These are phyloP conservation scores for Condylostylus longicornis DNA, from an alignment of 1,140 invertebrate species.

Conservation along the genomic window DNA sequence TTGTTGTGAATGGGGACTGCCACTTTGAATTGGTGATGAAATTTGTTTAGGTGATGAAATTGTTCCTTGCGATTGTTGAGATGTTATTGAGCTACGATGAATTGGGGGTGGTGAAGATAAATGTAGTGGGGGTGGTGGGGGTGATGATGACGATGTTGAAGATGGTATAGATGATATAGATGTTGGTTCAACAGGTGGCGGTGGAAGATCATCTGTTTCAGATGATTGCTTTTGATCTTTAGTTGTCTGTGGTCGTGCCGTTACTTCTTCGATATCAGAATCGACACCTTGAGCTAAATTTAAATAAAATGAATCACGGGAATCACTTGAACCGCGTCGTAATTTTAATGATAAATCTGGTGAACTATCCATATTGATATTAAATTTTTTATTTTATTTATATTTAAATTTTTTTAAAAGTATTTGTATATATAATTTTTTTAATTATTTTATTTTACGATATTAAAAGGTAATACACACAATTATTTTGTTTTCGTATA, in stretches of 20 bases:
- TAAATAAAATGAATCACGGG: slow-evolving; percentile 75
- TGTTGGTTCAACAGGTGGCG: slow-evolving; percentile 9
- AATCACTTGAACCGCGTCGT: slow-evolving; percentile 66
- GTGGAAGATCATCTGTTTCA: not conserved
- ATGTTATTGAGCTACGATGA: too few species aligned
- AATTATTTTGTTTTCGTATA: too few species aligned
- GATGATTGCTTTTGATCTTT: not conserved
- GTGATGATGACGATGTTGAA: not conserved
- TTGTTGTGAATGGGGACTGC: too few species aligned
- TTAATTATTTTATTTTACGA: too few species aligned
- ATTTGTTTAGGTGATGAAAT: too few species aligned
- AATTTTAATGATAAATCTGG: slow-evolving; percentile 68
- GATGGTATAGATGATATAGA: slow-evolving; percentile 4
- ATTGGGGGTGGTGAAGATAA: too few species aligned
- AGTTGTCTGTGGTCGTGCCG: slow-evolving; percentile 1
- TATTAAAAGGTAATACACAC: too few species aligned
- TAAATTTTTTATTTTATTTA: not conserved
- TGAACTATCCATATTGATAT: slow-evolving; percentile 48
- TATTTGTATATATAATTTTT: too few species aligned
- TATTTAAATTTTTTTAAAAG: not conserved
- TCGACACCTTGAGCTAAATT: slow-evolving; percentile 75
- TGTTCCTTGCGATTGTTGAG: too few species aligned
- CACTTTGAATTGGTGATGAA: too few species aligned
- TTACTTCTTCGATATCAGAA: slow-evolving; percentile 70
- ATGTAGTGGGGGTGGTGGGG: not conserved